Conservation (phyloP, 2,888 invertebrate species). For the Amphipoea oculea region DNA sequence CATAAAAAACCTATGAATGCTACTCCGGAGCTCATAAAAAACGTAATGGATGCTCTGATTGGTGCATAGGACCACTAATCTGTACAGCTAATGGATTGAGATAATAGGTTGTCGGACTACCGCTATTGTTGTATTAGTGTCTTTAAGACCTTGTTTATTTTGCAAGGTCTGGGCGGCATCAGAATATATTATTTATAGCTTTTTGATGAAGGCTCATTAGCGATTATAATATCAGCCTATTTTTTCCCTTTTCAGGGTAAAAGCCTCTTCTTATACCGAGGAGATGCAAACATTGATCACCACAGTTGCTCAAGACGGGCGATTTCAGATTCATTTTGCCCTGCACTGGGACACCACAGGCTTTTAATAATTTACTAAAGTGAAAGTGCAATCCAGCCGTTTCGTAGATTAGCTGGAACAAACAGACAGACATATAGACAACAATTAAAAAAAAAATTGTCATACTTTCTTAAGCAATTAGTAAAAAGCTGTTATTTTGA, state of each 20-base stretch:
- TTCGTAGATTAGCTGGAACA: no score
- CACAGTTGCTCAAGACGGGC: neutral
- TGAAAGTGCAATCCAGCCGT: no score
- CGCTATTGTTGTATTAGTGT: neutral
- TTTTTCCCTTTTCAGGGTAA: neutral
- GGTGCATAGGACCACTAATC: slow-evolving; percentile 14
- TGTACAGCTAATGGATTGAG: slow-evolving; percentile 13
- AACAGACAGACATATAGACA: no score
- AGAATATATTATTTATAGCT: neutral
- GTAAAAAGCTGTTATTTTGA: no score
- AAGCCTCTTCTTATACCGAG: neutral
- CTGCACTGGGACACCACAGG: no score
- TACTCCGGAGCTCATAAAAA: slow-evolving; percentile 38
- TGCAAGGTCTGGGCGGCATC: neutral
- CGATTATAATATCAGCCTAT: neutral
- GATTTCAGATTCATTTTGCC: no score
- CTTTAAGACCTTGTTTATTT: neutral
- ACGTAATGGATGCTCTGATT: slow-evolving; percentile 40
- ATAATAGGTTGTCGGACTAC: neutral
- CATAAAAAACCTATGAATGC: slow-evolving; percentile 39
- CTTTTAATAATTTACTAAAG: no score
- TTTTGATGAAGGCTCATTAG: neutral
- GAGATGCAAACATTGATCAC: neutral
- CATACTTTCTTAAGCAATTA: no score
- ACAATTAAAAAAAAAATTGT: no score